Percentiles rank a stretch among this genome's conserved stretches.
Evolutionary conservation across 2,113 vertebrate genomes (phyloP).

Genomic region (Heterotilapia buettikoferi): DNA sequence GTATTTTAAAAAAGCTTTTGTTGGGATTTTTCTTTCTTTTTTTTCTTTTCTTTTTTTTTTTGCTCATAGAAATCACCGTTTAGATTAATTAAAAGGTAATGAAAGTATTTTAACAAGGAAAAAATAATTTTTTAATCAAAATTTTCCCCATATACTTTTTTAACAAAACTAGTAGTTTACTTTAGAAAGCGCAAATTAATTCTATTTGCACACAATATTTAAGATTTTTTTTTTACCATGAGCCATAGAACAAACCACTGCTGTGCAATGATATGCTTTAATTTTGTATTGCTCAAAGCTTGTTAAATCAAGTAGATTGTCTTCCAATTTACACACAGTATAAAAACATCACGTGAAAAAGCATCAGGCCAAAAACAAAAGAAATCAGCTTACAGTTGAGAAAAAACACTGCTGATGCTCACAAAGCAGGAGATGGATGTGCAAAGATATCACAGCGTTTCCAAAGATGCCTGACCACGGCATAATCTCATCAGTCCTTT

Average conservation of each 20-base stretch:
- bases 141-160: not conserved
- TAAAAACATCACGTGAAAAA: not conserved
- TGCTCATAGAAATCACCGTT: not conserved
- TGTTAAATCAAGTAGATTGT: accelerated
- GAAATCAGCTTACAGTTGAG: not conserved
- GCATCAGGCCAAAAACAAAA: not conserved
- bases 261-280: not conserved
- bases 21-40: not conserved
- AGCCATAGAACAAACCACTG: not conserved
- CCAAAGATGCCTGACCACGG: not conserved
- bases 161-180: not conserved
- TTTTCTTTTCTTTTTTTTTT: not conserved
- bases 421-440: not conserved
- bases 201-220: not conserved
- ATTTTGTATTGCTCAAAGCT: not conserved
- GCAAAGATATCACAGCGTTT: not conserved
- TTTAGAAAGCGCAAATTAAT: not conserved
- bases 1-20: not conserved
- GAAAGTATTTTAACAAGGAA: not conserved
- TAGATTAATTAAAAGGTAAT: not conserved
- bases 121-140: not conserved
- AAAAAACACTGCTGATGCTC: not conserved
- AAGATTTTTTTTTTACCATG: not conserved
- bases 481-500: not conserved
- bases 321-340: not conserved